A percentile compares a stretch with the other conserved stretches of the same genome.
phyloP scores from a whole-genome alignment of 2,888 invertebrate genomes.

The Amblyjoppa fuscipennis region DNA sequence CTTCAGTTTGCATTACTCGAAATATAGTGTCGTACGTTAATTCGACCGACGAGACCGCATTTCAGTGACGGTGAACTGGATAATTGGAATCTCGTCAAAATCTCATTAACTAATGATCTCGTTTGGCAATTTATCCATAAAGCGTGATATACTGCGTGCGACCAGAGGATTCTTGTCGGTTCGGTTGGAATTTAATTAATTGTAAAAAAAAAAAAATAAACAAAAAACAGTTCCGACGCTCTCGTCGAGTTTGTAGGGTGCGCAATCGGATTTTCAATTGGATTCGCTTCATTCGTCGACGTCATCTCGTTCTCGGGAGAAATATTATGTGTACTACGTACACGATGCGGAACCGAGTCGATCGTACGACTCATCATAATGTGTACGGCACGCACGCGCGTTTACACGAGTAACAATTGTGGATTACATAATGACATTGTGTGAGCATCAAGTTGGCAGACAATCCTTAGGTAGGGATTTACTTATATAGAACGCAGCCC shows the following conservation, averaged over 20 bases:
- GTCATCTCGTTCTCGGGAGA: not conserved
- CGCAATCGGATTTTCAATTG: not conserved
- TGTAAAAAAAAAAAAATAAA: not conserved
- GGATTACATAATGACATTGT: too few species aligned
- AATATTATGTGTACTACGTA: not conserved
- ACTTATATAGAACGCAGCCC: too few species aligned
- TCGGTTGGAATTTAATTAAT: not conserved
- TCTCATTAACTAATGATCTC: conserved; percentile 26
- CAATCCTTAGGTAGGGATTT: too few species aligned
- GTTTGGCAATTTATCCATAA: not conserved
- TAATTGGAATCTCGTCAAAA: conserved; percentile 33
- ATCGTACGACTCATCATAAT: not conserved
- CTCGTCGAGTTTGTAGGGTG: not conserved
- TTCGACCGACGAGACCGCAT: not conserved
- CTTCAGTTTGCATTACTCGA: not conserved
- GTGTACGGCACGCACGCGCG: not conserved
- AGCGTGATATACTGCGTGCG: not conserved
- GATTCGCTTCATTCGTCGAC: not conserved
- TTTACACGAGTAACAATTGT: not conserved
- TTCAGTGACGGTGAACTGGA: not conserved
- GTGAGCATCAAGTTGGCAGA: too few species aligned
- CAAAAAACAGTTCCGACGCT: not conserved
- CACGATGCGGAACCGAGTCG: not conserved
- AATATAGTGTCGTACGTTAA: not conserved
- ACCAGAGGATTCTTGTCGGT: not conserved